Percentiles rank a stretch among this genome's conserved stretches.
Evolutionary conservation across 2,888 invertebrate genomes (phyloP).

Genomic region (Mystacides longicornis): DNA sequence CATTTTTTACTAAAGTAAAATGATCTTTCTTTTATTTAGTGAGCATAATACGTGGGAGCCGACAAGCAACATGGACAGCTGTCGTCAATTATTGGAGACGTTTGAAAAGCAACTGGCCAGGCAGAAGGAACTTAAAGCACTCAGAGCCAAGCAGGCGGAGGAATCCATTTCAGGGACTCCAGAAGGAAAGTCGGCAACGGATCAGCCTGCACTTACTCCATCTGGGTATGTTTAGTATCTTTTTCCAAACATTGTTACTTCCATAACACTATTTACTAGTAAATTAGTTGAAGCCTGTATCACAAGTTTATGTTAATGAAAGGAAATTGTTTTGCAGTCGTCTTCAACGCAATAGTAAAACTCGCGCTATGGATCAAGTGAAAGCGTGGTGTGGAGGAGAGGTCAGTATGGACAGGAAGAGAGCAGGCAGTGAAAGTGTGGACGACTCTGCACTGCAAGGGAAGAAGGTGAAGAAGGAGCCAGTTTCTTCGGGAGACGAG

Average conservation of each 20-base stretch:
- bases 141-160: slow-evolving; percentile 39
- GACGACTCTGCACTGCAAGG: slow-evolving; percentile 36
- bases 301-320: neutral
- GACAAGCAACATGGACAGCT: slow-evolving; percentile 65
- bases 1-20: too few species aligned
- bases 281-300: neutral
- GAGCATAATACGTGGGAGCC: slow-evolving; percentile 84
- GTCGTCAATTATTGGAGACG: slow-evolving; percentile 68
- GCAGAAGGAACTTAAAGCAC: slow-evolving; percentile 64
- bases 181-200: slow-evolving; percentile 14
- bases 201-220: slow-evolving; percentile 24
- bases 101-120: slow-evolving; percentile 73
- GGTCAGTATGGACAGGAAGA: slow-evolving; percentile 37
- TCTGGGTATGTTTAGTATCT: slow-evolving; percentile 27
- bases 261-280: neutral
- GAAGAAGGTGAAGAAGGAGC: slow-evolving; percentile 50
- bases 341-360: slow-evolving; percentile 70
- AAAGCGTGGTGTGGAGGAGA: slow-evolving; percentile 75
- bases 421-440: slow-evolving; percentile 36
- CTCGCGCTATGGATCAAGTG: slow-evolving; percentile 73
- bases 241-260: neutral
- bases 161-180: slow-evolving; percentile 10
- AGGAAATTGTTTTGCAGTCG: slow-evolving; percentile 40
- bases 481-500: slow-evolving; percentile 46
- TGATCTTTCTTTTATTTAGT: too few species aligned